Evolutionary conservation across 2,888 invertebrate species (phyloP), one percentile per base, ranked within the genome.

Genomic region (Linnaemya vulpina): DNA sequence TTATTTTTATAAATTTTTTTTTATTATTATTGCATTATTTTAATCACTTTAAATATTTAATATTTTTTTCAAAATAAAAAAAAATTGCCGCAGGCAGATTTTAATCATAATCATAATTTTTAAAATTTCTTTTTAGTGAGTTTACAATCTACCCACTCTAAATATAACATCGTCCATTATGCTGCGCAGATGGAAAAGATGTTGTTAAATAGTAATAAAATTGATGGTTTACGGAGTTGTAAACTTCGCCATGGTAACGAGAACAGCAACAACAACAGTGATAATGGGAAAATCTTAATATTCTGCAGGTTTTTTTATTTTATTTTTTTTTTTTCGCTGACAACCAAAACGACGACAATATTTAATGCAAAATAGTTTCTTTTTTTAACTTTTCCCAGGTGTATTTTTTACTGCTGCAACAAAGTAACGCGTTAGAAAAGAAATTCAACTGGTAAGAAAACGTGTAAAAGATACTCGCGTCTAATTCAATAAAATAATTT

Each of bases 191-290:
- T 51, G 11, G 65, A 81, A 81, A 75, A 68, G 62, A 58, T 81
- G 73, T 76, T 80, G 67, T 73, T 84, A 62, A 81, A 77, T 73
- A 75, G 38, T 35, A 80, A 81, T 77, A 80, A 84, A 81, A 84
- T 77, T 81, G 68, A 84, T 81, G 71, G 76, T 80, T 84, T 73
- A 77, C 77, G 62, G 53, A 62, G 74, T 20, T 51, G 17, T 51
- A 62, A 70, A 25, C 53, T 74, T 67, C 40, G 38, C 51, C 17
- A 65, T 13, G 38, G 35, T 22, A 76, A 35, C 46, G 46, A 35
- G 43, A 62, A 30, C 30, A 68, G 35, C 53, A 62, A 20, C 17
- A 62, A 74, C 13, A 40, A 71, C 11, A 43, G 20, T 7, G 17
- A 30, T 0, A 11, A 55, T 11, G n/a, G 15, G 17, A 30, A 67